Conservation (phyloP, 2,797 vertebrate species). For the Acanthiza pusilla region DNA sequence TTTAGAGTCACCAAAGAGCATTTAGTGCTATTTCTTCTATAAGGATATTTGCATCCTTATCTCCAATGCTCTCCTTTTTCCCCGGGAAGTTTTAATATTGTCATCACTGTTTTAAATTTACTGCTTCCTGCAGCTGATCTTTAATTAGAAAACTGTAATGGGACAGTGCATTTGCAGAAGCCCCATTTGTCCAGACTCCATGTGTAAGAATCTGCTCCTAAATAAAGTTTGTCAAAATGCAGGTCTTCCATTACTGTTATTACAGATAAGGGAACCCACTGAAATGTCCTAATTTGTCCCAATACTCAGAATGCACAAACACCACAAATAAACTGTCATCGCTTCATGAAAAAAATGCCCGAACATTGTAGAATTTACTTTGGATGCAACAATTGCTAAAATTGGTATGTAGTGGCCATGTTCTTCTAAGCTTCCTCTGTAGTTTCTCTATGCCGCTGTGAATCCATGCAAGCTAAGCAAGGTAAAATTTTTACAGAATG, state of each 20-base stretch:
- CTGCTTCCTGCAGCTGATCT: slow-evolving; percentile 44
- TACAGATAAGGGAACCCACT: neutral
- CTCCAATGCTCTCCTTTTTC: neutral
- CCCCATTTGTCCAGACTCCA: neutral
- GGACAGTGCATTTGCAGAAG: neutral
- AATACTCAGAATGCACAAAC: neutral
- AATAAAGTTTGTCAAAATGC: neutral
- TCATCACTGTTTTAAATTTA: slow-evolving; percentile 38
- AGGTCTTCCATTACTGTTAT: neutral
- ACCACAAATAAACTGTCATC: neutral
- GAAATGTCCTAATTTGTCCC: neutral
- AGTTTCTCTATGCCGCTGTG: neutral
- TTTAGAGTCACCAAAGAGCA: neutral
- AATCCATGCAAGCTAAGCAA: neutral
- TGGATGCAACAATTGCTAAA: neutral
- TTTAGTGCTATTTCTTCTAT: slow-evolving; percentile 7
- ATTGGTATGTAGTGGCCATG: neutral
- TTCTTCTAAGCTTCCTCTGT: neutral
- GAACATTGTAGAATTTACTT: neutral
- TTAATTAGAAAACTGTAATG: slow-evolving; percentile 31
- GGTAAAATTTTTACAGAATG: neutral
- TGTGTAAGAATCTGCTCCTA: neutral
- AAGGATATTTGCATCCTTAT: slow-evolving; percentile 37
- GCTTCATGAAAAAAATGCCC: neutral
- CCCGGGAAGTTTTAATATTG: slow-evolving; percentile 11